Evolutionary conservation across 1,140 invertebrate genomes (phyloP).

Genomic region (Stenopsyche tienmushanensis): DNA sequence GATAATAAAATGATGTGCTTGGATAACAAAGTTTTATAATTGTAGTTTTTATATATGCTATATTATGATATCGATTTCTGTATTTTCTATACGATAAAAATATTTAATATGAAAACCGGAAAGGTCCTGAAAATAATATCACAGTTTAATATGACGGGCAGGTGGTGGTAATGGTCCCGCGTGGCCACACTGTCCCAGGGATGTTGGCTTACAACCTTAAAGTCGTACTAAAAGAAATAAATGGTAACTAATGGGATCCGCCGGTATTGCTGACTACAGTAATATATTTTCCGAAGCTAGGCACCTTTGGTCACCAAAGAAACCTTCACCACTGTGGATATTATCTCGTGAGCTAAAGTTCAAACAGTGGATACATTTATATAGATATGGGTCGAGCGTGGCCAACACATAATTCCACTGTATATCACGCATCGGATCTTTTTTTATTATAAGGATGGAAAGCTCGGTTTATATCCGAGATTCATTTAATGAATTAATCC

Average conservation of each 20-base stretch:
- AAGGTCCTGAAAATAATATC: no score
- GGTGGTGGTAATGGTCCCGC: slow-evolving; percentile 19
- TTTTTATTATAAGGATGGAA: no score
- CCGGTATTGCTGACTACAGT: slow-evolving; percentile 21
- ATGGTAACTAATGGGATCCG: slow-evolving; percentile 27
- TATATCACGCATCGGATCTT: no score
- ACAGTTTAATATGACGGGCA: slow-evolving; percentile 26
- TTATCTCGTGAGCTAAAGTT: slow-evolving; percentile 17
- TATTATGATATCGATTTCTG: no score
- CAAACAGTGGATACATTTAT: background rate
- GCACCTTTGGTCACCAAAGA: slow-evolving; percentile 4
- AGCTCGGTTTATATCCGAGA: no score
- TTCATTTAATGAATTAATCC: slow-evolving; percentile 30
- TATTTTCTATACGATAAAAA: no score
- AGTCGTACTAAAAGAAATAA: slow-evolving; percentile 30
- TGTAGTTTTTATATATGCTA: no score
- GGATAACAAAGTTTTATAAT: no score
- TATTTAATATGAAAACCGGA: no score
- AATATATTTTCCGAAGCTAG: slow-evolving; percentile 18
- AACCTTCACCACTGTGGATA: background rate
- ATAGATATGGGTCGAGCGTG: no score
- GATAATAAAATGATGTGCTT: no score
- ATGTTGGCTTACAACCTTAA: slow-evolving; percentile 19
- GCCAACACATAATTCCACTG: no score
- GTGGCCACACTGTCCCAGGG: background rate